Evolutionary conservation across 2,888 invertebrate species (phyloP), one percentile per base, ranked within the genome.

Genomic region (Biston betularia): DNA sequence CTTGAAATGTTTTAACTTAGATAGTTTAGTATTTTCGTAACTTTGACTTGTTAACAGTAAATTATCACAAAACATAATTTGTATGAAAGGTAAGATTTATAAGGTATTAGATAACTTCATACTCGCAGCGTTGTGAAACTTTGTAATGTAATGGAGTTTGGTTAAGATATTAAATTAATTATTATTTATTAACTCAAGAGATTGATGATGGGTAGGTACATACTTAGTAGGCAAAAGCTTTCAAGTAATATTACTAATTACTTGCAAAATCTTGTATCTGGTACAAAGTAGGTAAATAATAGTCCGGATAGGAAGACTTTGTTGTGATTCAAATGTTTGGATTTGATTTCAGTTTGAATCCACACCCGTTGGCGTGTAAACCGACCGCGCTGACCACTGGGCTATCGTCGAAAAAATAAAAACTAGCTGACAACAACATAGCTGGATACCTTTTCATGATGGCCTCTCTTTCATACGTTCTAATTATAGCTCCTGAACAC

Each of bases 121-220:
- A 70, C 65, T 61, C 68, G 66, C 65, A 49, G 34, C 64, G 68
- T 65, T 63, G 57, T 63, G 66, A 64, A 82, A 82, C 77, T 81
- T 83, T 77, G 73, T 80, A 78, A 79, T 76, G 78, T 83, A 78
- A 81, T 79, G 82, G 78, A 81, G 79, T 80, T 81, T 60, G 79
- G 79, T 78, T 78, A 77, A 81, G 83, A 79, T 79, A 82, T 82
- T 82, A 82, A 81, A 82, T 82, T 82, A 80, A 81, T 80, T 71
- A 72, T 71, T 72, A 73, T 75, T 75, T 73, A 71, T 73, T 70
- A 75, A 69, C 70, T 73, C 64, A 52, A 61, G 63, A 72, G 73
- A 75, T 73, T 75, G 74, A 75, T 75, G 74, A 67, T 50, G 67
- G 63, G 66, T 48, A 48, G 34, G 33, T 33, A 70, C 55, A 52